Evolutionary conservation across 1,140 invertebrate genomes (phyloP).

Genomic region (Batillaria attramentaria): DNA sequence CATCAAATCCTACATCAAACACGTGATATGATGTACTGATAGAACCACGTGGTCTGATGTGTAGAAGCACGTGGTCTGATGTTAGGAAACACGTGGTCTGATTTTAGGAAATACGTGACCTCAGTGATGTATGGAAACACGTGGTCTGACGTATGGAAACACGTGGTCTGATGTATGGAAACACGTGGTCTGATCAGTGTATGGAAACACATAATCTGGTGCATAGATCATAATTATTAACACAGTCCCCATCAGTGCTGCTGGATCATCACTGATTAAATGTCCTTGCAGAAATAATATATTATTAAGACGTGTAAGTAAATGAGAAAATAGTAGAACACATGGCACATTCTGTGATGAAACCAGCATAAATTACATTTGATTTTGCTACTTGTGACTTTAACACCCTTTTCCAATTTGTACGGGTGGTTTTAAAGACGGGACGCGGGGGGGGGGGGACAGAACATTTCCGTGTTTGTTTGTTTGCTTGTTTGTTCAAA

Average conservation of each 20-base stretch:
- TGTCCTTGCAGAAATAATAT: too few species aligned
- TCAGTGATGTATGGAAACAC: too few species aligned
- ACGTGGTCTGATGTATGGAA: not conserved
- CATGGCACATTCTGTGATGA: not conserved
- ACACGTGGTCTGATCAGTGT: not conserved
- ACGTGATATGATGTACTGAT: not conserved
- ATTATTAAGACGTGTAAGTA: too few species aligned
- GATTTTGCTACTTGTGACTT: not conserved
- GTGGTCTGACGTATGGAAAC: not conserved
- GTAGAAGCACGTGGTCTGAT: not conserved
- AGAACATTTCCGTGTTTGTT: not conserved
- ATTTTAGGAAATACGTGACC: not conserved
- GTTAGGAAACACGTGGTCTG: too few species aligned
- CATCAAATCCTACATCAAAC: conserved; percentile 39
- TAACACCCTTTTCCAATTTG: not conserved
- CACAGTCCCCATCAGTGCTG: too few species aligned
- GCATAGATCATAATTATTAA: too few species aligned
- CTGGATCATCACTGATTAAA: too few species aligned
- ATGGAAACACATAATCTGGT: too few species aligned
- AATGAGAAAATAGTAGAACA: too few species aligned
- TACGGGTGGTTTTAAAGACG: not conserved
- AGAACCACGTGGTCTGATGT: not conserved
- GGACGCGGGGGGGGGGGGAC: not conserved
- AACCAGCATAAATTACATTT: not conserved
- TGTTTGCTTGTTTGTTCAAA: not conserved